Base-by-base conservation (phyloP, 2,888 invertebrate genomes). In the Hipparchia semele region DNA sequence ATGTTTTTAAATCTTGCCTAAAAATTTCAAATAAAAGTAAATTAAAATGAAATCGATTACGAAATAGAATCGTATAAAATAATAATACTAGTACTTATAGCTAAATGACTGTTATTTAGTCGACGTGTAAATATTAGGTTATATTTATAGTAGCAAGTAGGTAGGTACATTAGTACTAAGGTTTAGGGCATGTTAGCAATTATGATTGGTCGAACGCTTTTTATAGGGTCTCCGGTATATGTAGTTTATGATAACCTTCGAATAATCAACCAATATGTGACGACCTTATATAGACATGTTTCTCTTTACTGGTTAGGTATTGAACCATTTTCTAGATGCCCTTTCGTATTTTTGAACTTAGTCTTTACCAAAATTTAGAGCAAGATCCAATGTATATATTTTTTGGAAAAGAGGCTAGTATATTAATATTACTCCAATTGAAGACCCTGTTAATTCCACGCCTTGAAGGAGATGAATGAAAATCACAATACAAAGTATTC, bases 41-140 rank as follows among this genome's bases (percentile, higher is more conserved):
- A 23, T 6, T 23, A 33, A 65, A 46, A 51, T 33, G 5, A 33
- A 65, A 64, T 69, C 69, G 73, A 69, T 73, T 69, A 64, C 69
- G 73, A 67, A 58, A 65, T 66, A 70, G 23, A 49, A 23, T 67
- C 65, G 61, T 60, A 39, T 56, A 53, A 60, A 70, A 65, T 64
- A 33, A 51, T 65, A 12, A 58, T 61, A 64, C 53, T 69, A 73
- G 65, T 69, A 53, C 69, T 68, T 77, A 67, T 90, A 90, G 88
- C 84, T 86, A 86, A 88, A 84, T 87, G 89, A 91, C 89, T 90
- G 86, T 87, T 53, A 65, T 65, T 65, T 89, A 92, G 91, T 88
- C 88, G 85, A 82, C 77, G 82, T 93, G 92, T 93, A 93, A 88
- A 93, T 93, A 92, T 86, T 92, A 92, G 92, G 79, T 80, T 87